Evolutionary conservation across 2,888 invertebrate species (phyloP).

Genomic region (Lysandra coridon): DNA sequence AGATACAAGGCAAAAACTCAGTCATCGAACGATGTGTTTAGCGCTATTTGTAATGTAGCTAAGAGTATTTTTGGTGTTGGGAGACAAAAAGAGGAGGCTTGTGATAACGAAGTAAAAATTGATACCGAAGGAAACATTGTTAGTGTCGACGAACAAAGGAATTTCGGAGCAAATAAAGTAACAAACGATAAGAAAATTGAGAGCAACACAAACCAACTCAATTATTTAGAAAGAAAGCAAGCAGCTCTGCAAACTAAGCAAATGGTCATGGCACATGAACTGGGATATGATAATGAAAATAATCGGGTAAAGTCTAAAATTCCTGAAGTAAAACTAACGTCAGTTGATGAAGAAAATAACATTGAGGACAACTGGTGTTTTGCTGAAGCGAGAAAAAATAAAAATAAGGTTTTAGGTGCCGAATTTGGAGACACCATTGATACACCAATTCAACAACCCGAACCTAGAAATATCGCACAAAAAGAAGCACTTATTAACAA

Average conservation of each 20-base stretch:
- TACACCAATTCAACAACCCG: neutral
- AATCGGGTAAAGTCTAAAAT: conserved; percentile 50
- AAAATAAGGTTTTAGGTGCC: conserved; percentile 59
- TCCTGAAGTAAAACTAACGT: conserved; percentile 43
- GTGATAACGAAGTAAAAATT: conserved; percentile 60
- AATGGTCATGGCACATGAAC: conserved; percentile 76
- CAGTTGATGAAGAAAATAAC: conserved; percentile 61
- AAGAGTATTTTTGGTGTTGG: conserved; percentile 61
- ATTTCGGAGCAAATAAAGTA: conserved; percentile 42
- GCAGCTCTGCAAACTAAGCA: conserved; percentile 72
- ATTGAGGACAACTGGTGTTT: conserved; percentile 51
- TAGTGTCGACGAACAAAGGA: conserved; percentile 45
- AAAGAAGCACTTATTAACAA: conserved; percentile 82
- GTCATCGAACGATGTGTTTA: conserved; percentile 56
- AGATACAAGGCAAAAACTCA: conserved; percentile 50
- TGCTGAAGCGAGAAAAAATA: conserved; percentile 63
- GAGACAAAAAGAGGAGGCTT: conserved; percentile 49
- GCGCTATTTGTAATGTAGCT: conserved; percentile 62
- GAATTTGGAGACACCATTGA: conserved; percentile 48
- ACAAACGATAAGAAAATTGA: conserved; percentile 47
- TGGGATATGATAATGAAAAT: conserved; percentile 63
- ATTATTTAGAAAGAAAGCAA: conserved; percentile 63
- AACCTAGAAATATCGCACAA: conserved; percentile 70
- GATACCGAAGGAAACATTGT: conserved; percentile 67
- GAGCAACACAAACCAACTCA: conserved; percentile 53